Base-by-base conservation (phyloP, 1,140 invertebrate species). In the Portunus trituberculatus region DNA sequence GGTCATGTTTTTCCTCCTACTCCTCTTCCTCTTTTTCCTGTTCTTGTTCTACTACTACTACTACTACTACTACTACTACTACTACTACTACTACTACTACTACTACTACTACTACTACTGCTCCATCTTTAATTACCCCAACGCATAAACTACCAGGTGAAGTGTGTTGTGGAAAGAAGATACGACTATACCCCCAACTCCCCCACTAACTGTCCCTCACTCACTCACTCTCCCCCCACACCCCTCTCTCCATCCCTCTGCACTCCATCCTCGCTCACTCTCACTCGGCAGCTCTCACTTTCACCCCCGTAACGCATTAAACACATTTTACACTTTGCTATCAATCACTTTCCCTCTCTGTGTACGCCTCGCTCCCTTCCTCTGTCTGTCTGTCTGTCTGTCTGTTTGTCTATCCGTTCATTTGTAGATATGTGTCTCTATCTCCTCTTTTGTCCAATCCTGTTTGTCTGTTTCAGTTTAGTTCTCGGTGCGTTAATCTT, bases 291-390 rank as follows among this genome's bases (percentile, higher is more conserved):
- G 29, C 45, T 88, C 86, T 46, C 86, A 88, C 86, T 76, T 76
- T 76, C 67, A 76, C 67, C 67, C 20, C 67, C n/a, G 67, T 28
- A 88, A 88, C 86, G 86, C 86, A 88, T 46, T 88, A 32, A 88
- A 39, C 45, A 88, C 32, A 39, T 46, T 88, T 88, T 46, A 88
- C 86, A 31, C 86, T 10, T 28, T 4, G n/a, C 25, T 76, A 8
- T 88, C 86, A 88, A 16, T 45, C 86, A 39, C 45, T 88, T 28
- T 39, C n/a, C 46, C 89, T 91, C 32, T 91, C 89, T 46, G 32
- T 10, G 4, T 39, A 29, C 46, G 0, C n/a, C 12, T 28, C 32
- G 25, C 76, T 83, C 76, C 29, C 76, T 83, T 29, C 29, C 3
- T 59, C 86, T 88, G 16, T 32, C 31, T 88, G 32, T 88, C 31